Percentiles rank a stretch among this genome's conserved stretches.
phyloP scores from a whole-genome alignment of 2,797 vertebrate genomes.

The Chlorospingus flavigularis region DNA sequence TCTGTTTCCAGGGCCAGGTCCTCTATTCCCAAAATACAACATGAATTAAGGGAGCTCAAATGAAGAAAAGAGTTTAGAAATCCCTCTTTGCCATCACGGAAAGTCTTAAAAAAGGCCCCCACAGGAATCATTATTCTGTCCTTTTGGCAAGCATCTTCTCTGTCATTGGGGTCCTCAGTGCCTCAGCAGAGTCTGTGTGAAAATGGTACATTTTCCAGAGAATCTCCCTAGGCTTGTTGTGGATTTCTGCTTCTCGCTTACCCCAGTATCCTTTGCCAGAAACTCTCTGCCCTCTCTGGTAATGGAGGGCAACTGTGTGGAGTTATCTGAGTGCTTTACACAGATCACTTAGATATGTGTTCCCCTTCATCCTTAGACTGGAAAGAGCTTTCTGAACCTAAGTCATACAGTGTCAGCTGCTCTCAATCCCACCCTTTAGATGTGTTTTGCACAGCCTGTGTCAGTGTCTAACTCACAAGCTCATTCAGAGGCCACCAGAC shows the following conservation, averaged over 20 bases:
- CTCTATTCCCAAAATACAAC: not conserved
- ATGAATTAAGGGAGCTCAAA: not conserved
- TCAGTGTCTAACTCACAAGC: not conserved
- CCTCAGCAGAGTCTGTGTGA: not conserved
- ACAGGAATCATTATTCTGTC: not conserved
- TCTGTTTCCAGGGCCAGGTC: not conserved
- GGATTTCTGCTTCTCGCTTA: not conserved
- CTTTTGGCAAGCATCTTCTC: not conserved
- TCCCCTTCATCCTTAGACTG: not conserved
- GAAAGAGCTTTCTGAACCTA: not conserved
- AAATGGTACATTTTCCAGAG: not conserved
- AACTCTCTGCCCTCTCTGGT: not conserved
- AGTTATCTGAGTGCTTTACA: not conserved
- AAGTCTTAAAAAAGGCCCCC: not conserved
- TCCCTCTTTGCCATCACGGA: not conserved
- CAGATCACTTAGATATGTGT: not conserved
- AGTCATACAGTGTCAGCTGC: not conserved
- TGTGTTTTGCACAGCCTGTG: not conserved
- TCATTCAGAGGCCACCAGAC: not conserved
- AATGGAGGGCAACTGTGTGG: not conserved
- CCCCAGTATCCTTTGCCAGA: not conserved
- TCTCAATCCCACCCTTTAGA: not conserved
- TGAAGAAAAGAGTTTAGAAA: not conserved
- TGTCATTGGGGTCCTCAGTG: not conserved
- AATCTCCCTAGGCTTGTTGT: not conserved